Evolutionary conservation across 2,113 vertebrate species (phyloP).

Genomic region (Tyto alba): DNA sequence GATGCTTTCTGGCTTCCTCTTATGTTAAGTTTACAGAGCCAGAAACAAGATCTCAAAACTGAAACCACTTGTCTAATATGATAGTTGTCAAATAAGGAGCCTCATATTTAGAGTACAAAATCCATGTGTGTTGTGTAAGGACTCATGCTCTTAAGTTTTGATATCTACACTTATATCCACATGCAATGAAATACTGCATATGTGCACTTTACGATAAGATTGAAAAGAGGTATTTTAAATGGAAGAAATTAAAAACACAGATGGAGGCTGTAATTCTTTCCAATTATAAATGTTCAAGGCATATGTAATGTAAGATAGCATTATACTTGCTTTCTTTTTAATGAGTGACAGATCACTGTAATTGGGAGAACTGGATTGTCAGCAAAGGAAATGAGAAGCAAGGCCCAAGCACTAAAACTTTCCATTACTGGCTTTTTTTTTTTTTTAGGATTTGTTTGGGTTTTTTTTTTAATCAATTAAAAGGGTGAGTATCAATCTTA

Average conservation of each 20-base stretch:
- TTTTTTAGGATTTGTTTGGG: neutral
- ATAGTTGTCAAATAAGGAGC: neutral
- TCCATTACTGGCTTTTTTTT: neutral
- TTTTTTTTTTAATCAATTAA: neutral
- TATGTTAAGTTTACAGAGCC: neutral
- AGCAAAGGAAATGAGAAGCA: neutral
- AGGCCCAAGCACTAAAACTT: neutral
- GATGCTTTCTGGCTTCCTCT: neutral
- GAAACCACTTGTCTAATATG: neutral
- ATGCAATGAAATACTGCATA: slow-evolving; percentile 27
- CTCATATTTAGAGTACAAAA: neutral
- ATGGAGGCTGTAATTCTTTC: slow-evolving; percentile 64
- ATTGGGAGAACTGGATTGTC: neutral
- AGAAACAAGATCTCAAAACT: neutral
- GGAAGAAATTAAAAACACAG: slow-evolving; percentile 60
- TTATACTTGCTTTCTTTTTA: slow-evolving; percentile 43
- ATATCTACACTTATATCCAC: neutral
- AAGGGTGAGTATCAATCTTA: neutral
- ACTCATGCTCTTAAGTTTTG: neutral
- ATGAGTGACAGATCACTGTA: slow-evolving; percentile 51
- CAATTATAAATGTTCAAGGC: slow-evolving; percentile 43
- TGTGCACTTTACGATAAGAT: slow-evolving; percentile 4
- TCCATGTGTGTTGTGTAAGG: neutral
- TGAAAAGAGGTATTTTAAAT: slow-evolving; percentile 52
- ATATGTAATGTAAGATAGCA: slow-evolving; percentile 26